Base-by-base conservation (phyloP, 2,113 vertebrate genomes). In the Tonatia bakeri region DNA sequence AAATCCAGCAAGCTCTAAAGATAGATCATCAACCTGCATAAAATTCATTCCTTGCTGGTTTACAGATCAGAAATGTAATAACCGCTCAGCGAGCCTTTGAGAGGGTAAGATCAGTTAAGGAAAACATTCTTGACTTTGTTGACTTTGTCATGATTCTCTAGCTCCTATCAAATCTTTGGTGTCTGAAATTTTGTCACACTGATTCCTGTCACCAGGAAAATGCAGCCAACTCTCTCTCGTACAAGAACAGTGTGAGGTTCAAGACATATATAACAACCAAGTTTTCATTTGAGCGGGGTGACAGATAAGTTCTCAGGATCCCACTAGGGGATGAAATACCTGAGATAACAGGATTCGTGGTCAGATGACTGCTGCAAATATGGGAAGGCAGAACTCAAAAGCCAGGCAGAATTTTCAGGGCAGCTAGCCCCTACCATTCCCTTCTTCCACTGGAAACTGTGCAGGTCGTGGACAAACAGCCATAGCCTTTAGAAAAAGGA, bases 1-100 rank as follows among this genome's bases (percentile, higher is more conserved):
- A 87, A 87, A 76, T 80, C 70, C 20, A 89, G n/a, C 4, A 7
- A 90, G 54, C 77, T 93, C 91, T 97, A 95, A 97, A 97, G 89
- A 96, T 93, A 97, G 88, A 91, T 64, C 59, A 61, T 50, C 54
- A 76, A 84, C 43, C 73, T 69, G 31, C 73, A 40, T 3, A 92
- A 85, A 89, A 88, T 96, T 73, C 67, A 31, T 43, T 61, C 70
- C 36, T 5, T 75, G 82, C 38, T 92, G 3, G 16, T 72, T 89
- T 70, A 52, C 36, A 47, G 36, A 73, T 80, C 94, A 93, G 67
- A 73, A 76, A 33, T 73, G 22, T 13, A 70, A 36, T 64, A 31
- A 82, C 54, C 88, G 14, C 33, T 36, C 4, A 47, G 31, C 17
- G 52, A 76, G 61, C 33, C 87, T 93, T 76, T 81, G 5, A 70